Base-by-base conservation (phyloP, 2,113 vertebrate species). In the Regulus satrapa region DNA sequence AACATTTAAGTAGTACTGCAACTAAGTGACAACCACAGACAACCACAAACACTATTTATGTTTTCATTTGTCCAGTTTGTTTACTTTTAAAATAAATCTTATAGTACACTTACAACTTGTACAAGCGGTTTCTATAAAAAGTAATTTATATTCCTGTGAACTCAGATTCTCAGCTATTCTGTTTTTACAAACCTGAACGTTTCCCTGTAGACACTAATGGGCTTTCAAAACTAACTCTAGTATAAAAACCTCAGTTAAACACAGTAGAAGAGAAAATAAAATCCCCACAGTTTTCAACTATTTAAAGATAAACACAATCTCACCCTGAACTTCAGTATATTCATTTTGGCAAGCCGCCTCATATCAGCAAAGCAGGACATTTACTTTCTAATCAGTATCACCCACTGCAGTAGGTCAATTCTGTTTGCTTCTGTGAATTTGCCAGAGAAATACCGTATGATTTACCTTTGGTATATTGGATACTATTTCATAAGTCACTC, bases 401-500 rank as follows among this genome's bases (percentile, higher is more conserved):
- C 32, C 20, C 67, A 68, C 32, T 49, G 36, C 41, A 52, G 18
- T 10, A 56, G 19, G 40, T 54, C 5, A 55, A 24, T 78, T 78
- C 36, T 56, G 8, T n/a, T 85, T 23, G 28, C 63, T 83, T 69
- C 51, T 63, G 26, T 21, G 32, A 76, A 84, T 87, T 68, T 72
- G 40, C 12, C 40, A 86, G 32, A 89, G 29, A 62, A 78, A 40
- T 9, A 74, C 0, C 0, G 13, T 38, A 10, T 54, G n/a, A 73
- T 85, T 98, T 98, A 99, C 99, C 99, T 99, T 99, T 96, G 99
- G 99, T 98, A 99, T 98, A 96, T 99, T 99, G 91, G 99, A 99
- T 64, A 99, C 99, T 59, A 99, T 99, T 97, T 99, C 99, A 96
- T 99, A 99, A 48, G 98, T 99, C 71, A 99, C 99, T 69, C 99